A percentile compares a stretch with the other conserved stretches of the same genome.
These are phyloP conservation scores for Podarcis muralis DNA, from an alignment of 2,113 vertebrate genomes.

Conservation along the genomic window DNA sequence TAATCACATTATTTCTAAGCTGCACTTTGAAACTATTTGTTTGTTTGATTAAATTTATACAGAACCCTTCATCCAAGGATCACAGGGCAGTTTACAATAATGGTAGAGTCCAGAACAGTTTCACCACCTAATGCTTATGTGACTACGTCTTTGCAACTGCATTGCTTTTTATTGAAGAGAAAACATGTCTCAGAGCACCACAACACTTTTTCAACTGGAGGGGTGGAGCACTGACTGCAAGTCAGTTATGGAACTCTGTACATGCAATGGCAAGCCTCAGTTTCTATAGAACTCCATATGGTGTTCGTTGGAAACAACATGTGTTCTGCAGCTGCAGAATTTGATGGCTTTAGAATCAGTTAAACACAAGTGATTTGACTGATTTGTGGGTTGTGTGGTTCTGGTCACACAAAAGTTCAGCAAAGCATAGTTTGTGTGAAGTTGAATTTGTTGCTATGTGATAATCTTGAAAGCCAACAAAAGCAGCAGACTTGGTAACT, in stretches of 20 bases:
- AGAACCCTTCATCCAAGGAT: no score
- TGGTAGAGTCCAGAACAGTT: no score
- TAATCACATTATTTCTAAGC: no score
- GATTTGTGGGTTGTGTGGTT: not conserved
- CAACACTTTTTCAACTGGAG: not conserved
- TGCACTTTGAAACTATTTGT: no score
- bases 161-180: no score
- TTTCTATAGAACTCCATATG: not conserved
- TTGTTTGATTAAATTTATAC: no score
- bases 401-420: not conserved
- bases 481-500: not conserved
- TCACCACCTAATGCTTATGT: no score
- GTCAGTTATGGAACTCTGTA: not conserved
- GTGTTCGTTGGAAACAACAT: not conserved
- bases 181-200: no score
- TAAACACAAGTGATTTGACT: not conserved
- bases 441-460: not conserved
- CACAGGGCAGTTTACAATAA: no score
- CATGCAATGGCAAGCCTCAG: not conserved
- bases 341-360: no score
- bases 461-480: not conserved
- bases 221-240: not conserved
- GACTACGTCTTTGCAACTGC: no score
- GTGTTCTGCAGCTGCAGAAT: not conserved
- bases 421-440: not conserved